phyloP scores from a whole-genome alignment of 2,888 invertebrate genomes.

The Clepsis dumicolana region DNA sequence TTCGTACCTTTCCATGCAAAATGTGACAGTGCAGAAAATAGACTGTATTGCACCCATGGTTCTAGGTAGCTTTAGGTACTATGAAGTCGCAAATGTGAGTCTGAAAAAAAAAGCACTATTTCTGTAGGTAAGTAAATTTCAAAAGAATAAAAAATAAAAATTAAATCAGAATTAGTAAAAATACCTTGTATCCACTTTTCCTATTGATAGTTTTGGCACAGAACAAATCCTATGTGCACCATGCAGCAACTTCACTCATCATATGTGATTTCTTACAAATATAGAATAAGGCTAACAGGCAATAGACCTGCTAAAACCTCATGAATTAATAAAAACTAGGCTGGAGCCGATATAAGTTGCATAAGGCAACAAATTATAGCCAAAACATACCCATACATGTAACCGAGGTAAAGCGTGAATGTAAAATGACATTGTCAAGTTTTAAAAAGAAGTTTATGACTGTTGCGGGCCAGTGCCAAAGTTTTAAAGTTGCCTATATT shows the following conservation, averaged over 20 bases:
- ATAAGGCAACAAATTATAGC: neutral
- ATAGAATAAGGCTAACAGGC: neutral
- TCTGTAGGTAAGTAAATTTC: too few species aligned
- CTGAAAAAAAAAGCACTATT: conserved; percentile 13
- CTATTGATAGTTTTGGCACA: neutral
- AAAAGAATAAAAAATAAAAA: neutral
- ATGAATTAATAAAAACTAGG: neutral
- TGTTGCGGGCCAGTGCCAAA: neutral
- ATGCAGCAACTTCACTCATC: neutral
- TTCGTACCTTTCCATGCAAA: conserved; percentile 75
- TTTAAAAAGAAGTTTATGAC: neutral
- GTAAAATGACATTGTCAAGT: conserved; percentile 4
- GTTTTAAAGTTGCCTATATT: too few species aligned
- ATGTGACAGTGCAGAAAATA: conserved; percentile 70
- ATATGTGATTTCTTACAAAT: neutral
- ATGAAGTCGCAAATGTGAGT: neutral
- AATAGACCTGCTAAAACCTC: conserved; percentile 5
- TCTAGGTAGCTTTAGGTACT: neutral
- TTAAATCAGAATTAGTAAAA: neutral
- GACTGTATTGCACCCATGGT: conserved; percentile 76
- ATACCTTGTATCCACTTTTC: neutral
- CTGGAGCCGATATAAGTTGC: neutral
- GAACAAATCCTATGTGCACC: neutral
- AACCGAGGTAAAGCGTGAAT: conserved; percentile 3
- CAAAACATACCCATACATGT: neutral